phyloP scores from a whole-genome alignment of 2,113 vertebrate genomes.

The human (Homo sapiens) region DNA sequence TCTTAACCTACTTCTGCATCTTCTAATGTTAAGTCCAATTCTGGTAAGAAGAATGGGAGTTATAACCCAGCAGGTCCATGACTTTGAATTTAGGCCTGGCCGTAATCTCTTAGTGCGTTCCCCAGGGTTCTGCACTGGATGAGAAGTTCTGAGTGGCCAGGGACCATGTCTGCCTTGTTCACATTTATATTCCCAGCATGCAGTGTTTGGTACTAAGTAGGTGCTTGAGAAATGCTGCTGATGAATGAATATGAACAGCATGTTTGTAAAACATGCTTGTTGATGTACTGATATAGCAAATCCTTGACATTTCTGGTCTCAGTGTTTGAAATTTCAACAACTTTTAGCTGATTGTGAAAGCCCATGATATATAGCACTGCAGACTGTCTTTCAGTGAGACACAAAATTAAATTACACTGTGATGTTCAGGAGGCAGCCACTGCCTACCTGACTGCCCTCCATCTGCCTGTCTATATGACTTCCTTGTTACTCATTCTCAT shows the following conservation, averaged over 20 bases:
- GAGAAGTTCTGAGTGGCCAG: background rate
- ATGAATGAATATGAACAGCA: background rate
- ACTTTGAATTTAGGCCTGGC: background rate
- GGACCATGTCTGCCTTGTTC: background rate
- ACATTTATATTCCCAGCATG: background rate
- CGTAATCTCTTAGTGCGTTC: background rate
- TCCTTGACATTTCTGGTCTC: background rate
- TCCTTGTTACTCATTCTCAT: background rate
- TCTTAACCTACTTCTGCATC: background rate
- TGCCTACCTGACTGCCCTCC: background rate
- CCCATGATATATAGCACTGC: background rate
- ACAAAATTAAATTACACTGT: background rate
- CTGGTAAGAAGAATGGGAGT: background rate
- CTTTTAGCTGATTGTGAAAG: background rate
- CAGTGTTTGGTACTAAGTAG: background rate
- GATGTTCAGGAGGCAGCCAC: background rate
- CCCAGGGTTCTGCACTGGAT: background rate
- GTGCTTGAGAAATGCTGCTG: background rate
- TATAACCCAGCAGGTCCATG: background rate
- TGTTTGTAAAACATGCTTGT: background rate
- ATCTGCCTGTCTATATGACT: background rate
- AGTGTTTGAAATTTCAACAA: background rate
- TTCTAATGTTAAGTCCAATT: background rate
- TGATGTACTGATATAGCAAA: background rate
- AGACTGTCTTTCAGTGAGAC: background rate